These are phyloP conservation scores for Proctacanthus coquilletti DNA, from an alignment of 1,140 invertebrate species.

Conservation along the genomic window DNA sequence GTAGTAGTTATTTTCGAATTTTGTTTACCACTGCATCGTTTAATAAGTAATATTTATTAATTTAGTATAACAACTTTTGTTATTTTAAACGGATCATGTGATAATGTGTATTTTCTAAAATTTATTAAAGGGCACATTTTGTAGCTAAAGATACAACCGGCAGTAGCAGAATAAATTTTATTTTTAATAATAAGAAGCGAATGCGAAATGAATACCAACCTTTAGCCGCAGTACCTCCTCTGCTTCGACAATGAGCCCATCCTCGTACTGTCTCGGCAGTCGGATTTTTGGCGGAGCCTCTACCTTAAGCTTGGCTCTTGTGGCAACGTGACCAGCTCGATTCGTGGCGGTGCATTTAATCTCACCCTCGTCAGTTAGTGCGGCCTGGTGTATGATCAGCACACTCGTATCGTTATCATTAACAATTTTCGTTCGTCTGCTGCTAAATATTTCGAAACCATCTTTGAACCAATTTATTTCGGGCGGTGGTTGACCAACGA, in stretches of 20 bases:
- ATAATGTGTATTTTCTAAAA: too few species aligned
- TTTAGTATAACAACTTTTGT: too few species aligned
- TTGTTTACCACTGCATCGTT: too few species aligned
- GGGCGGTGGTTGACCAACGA: slow-evolving; percentile 67
- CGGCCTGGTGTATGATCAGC: slow-evolving; percentile 64
- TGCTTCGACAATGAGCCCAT: slow-evolving; percentile 74
- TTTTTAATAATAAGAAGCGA: too few species aligned
- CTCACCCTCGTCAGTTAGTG: slow-evolving; percentile 66
- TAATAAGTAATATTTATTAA: too few species aligned
- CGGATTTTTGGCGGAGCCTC: slow-evolving; percentile 68
- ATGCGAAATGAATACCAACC: too few species aligned
- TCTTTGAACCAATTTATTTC: slow-evolving; percentile 89
- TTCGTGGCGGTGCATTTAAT: slow-evolving; percentile 80
- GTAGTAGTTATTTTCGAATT: too few species aligned
- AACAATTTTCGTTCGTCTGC: slow-evolving; percentile 55
- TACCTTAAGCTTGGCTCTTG: slow-evolving; percentile 51
- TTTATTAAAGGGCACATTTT: too few species aligned
- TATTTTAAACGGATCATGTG: too few species aligned
- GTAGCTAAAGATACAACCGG: too few species aligned
- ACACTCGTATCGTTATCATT: slow-evolving; percentile 62
- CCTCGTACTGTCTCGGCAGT: slow-evolving; percentile 66
- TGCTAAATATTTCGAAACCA: slow-evolving; percentile 71
- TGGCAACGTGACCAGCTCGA: slow-evolving; percentile 58
- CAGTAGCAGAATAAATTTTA: too few species aligned
- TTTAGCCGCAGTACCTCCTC: slow-evolving; percentile 76